Percentiles rank a stretch among this genome's conserved stretches.
These are phyloP conservation scores for Nyctalus aviator DNA, from an alignment of 2,797 vertebrate species.

Conservation along the genomic window DNA sequence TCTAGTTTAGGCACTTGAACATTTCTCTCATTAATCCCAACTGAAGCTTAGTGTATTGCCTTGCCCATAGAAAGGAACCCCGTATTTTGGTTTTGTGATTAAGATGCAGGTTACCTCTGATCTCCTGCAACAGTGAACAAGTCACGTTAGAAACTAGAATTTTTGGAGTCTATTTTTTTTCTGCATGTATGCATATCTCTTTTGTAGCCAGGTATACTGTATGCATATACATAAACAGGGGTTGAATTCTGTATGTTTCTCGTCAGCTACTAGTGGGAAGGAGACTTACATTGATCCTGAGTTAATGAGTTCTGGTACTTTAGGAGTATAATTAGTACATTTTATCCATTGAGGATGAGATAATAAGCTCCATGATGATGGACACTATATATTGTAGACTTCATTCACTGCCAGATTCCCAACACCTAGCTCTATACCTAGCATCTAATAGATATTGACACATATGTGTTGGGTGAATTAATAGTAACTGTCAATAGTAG, in stretches of 20 bases:
- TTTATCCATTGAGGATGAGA: background rate
- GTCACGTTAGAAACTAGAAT: background rate
- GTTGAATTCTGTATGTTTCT: background rate
- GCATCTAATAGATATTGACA: conserved; percentile 1
- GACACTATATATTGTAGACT: background rate
- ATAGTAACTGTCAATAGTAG: conserved; percentile 51
- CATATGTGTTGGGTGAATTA: conserved; percentile 28
- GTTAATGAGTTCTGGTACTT: conserved; percentile 40
- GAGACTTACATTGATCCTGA: conserved; percentile 1
- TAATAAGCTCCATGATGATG: conserved; percentile 1
- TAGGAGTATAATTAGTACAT: background rate
- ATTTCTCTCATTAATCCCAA: background rate
- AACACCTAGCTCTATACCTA: background rate
- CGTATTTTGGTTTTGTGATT: conserved; percentile 12
- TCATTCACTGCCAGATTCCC: background rate
- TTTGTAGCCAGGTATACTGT: background rate
- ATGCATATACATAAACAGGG: background rate
- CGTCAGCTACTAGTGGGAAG: background rate
- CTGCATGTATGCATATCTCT: background rate
- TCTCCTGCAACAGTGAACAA: background rate
- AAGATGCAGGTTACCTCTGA: background rate
- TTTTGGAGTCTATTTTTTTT: conserved; percentile 20
- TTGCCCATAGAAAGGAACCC: background rate
- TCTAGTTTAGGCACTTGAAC: background rate
- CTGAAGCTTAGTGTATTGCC: background rate